Evolutionary conservation across 2,888 invertebrate genomes (phyloP), one percentile per base, ranked within the genome.

Genomic region (Spodoptera exigua): DNA sequence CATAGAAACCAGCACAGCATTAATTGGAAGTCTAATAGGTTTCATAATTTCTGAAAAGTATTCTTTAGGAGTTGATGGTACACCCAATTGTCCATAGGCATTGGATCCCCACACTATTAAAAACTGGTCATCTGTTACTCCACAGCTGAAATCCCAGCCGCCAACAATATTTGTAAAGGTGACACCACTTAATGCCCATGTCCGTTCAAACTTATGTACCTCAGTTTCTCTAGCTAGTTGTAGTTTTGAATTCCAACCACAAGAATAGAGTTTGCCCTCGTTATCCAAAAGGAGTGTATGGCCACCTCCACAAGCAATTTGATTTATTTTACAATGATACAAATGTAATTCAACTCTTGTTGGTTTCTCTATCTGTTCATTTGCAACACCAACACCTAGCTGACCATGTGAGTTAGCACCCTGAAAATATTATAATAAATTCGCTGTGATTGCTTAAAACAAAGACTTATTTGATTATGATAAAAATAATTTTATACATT

Each of bases 361-460:
- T 39, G 96, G 97, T 71, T 90, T 89, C 73, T 95, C 89, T 68
- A 96, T 95, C 89, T 97, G 95, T 83, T 97, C 97, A 73, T 95
- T 96, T 72, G 94, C 93, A 63, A 91, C 84, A 63, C 96, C 96
- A 80, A 96, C 94, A 67, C 97, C 97, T 65, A 98, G 93, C 88
- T 98, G 97, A 48, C 97, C 97, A 84, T 97, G 97, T 67, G 97
- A 97, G 90, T 98, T 98, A 59, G 97, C 97, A 81, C 97, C 97
- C 97, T 97, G 85, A 67, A 91, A 89, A 9, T 35, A 16, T 39
- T n/a, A 46, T 35, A 2, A 7, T 37, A 3, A 0, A 11, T 43
- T 21, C 5, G 21, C 9, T 1, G 5, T 21, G 5, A 7, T 27
- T 27, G 1, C 27, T 27, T 27, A 9, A 9, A 27, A 27, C 27